Percentiles rank a stretch among this genome's conserved stretches.
phyloP scores from a whole-genome alignment of 1,140 invertebrate species.

The Zaprionus vittiger region DNA sequence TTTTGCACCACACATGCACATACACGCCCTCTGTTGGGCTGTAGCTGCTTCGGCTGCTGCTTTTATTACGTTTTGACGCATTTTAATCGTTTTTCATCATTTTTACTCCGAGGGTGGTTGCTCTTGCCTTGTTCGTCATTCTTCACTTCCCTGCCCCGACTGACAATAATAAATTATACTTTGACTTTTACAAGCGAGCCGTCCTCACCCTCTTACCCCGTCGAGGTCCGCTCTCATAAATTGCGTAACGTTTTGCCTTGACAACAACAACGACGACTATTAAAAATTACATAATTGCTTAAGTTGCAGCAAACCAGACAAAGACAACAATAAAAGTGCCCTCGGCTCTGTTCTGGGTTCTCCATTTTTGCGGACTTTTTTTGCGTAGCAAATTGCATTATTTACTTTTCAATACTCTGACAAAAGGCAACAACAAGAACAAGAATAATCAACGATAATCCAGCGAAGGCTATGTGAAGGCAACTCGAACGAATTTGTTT shows the following conservation, averaged over 20 bases:
- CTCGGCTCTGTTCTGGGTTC: conserved; percentile 31
- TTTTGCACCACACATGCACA: not conserved
- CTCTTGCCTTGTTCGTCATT: conserved; percentile 28
- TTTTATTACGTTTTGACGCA: conserved; percentile 63
- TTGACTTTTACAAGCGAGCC: conserved; percentile 65
- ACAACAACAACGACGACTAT: conserved; percentile 55
- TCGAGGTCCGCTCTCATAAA: conserved; percentile 40
- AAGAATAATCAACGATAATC: conserved; percentile 5
- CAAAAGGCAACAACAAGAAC: conserved; percentile 34
- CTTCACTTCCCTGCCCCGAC: conserved; percentile 25
- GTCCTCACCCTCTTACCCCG: not conserved
- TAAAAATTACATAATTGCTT: conserved; percentile 80
- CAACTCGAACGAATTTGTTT: conserved; percentile 71
- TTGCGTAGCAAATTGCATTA: conserved; percentile 74
- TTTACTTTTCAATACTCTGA: conserved; percentile 70
- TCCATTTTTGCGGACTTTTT: conserved; percentile 26
- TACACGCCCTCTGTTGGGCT: conserved; percentile 5
- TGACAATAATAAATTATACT: conserved; percentile 79
- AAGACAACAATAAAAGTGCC: conserved; percentile 35
- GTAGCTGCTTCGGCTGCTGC: conserved; percentile 12
- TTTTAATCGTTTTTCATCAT: conserved; percentile 62
- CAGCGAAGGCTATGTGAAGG: conserved; percentile 27
- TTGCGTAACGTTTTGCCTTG: conserved; percentile 54
- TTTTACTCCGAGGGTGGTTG: conserved; percentile 36
- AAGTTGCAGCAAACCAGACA: conserved; percentile 61